phyloP scores from a whole-genome alignment of 53 echinoderm and acorn worm genomes.

The Crossaster papposus region DNA sequence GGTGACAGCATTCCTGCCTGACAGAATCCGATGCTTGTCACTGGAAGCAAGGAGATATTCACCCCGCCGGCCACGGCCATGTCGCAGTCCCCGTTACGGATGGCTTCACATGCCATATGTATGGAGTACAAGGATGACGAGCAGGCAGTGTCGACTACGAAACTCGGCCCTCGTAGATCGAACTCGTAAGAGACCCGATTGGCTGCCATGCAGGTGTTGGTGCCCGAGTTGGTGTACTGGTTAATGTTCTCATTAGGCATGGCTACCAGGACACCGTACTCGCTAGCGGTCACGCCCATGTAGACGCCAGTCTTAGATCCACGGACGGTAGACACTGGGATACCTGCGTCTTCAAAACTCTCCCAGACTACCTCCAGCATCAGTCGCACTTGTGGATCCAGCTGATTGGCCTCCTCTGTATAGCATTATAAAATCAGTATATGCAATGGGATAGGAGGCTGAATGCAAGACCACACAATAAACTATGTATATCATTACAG shows the following conservation, averaged over 20 bases:
- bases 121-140: constrained; percentile 92
- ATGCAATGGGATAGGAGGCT: not conserved
- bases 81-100: constrained; percentile 86
- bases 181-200: constrained; percentile 97
- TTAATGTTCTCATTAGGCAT: constrained; percentile 95
- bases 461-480: too few relatives aligned
- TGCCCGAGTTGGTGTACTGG: constrained; percentile 98
- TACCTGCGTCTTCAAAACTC: constrained; percentile 87
- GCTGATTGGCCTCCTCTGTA: constrained; percentile 95
- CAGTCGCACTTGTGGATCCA: constrained; percentile 94
- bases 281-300: constrained; percentile 91
- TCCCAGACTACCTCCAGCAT: constrained; percentile 94
- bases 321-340: constrained; percentile 78
- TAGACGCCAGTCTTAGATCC: constrained; percentile 96
- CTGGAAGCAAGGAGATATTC: constrained; percentile 90
- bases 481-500: too few relatives aligned
- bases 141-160: constrained; percentile 92
- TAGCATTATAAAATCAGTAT: not conserved
- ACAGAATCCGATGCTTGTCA: constrained; percentile 95
- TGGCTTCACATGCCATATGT: constrained; percentile 89
- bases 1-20: constrained; percentile 98
- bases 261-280: constrained; percentile 83
- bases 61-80: constrained; percentile 98
- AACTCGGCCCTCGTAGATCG: constrained; percentile 94
- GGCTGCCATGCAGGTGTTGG: constrained; percentile 93